Evolutionary conservation across 2,797 vertebrate genomes (phyloP), one percentile per base, ranked within the genome.

Genomic region (Tadarida brasiliensis): DNA sequence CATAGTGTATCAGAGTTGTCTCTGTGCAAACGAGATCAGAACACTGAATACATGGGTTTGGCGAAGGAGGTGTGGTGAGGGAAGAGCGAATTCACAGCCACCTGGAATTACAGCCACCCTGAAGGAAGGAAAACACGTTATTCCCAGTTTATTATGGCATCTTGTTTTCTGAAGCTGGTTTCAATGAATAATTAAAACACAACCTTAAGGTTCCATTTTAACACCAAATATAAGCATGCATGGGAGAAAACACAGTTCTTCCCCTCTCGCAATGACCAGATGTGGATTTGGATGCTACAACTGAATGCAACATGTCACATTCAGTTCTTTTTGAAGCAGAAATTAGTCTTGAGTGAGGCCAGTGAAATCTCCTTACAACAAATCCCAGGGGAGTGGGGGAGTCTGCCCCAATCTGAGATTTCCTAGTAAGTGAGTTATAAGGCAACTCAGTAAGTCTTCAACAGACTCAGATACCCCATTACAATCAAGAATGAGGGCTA

Each of bases 241-340:
- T 44, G 78, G 94, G 95, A 84, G 51, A 88, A 63, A 91, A 84
- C 82, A 89, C 92, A 49, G 30, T 16, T 82, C 94, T 92, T 71
- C 44, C 95, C 83, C 84, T 94, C 73, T 65, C 77, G 95, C 85
- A 70, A 92, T 84, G 92, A 93, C 88, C 94, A 70, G 90, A 47
- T 51, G 84, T 94, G 96, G 96, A 92, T 91, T 91, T 49, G 44
- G 97, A 91, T 86, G 97, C 94, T 74, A 70, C 74, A 88, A 95
- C 97, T 97, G 86, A 94, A 90, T 51, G 97, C 65, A 67, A 85
- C 87, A 77, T 0, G 59, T 91, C 89, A 68, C 91, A 91, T 83
- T 90, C 96, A 96, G 95, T 65, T 97, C 85, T 95, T 92, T 91
- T 78, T 92, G 96, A 98, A 97, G 95, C 94, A 95, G 97, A 77